phyloP scores from a whole-genome alignment of 2,888 invertebrate genomes.

The Colletes collaris region DNA sequence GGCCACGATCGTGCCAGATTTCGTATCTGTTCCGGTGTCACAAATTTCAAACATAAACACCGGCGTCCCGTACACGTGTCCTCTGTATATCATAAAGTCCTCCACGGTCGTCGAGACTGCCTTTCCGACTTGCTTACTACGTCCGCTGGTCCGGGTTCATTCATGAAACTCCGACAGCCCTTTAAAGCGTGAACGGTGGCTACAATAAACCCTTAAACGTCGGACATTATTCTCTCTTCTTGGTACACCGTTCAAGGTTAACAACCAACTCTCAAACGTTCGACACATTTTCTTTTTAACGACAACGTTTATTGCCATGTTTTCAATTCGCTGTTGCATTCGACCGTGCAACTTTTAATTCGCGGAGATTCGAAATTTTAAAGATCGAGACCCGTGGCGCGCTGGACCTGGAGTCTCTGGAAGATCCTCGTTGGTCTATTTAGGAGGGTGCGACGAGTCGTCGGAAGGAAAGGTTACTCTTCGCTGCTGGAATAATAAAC shows the following conservation, averaged over 20 bases:
- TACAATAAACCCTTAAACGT: background rate
- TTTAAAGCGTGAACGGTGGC: slow-evolving; percentile 34
- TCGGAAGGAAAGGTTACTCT: slow-evolving; percentile 29
- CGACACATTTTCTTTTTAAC: background rate
- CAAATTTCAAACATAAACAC: slow-evolving; percentile 72
- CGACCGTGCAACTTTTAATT: too few species aligned
- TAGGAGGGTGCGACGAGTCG: background rate
- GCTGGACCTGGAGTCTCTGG: too few species aligned
- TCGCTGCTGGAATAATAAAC: slow-evolving; percentile 51
- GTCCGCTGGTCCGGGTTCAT: slow-evolving; percentile 57
- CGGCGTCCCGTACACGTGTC: slow-evolving; percentile 73
- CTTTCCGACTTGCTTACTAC: slow-evolving; percentile 60
- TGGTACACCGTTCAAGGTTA: background rate
- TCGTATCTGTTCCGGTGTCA: slow-evolving; percentile 54
- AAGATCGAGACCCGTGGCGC: too few species aligned
- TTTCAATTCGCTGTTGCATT: too few species aligned
- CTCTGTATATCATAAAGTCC: slow-evolving; percentile 66
- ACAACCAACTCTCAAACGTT: background rate
- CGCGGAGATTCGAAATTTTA: too few species aligned
- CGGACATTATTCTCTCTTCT: too few species aligned
- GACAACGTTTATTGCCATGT: too few species aligned
- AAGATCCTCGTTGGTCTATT: background rate
- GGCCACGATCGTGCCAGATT: slow-evolving; percentile 36
- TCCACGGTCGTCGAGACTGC: slow-evolving; percentile 38
- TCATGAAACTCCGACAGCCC: slow-evolving; percentile 54